phyloP scores from a whole-genome alignment of 2,797 vertebrate genomes.

The Centroberyx gerrardi region DNA sequence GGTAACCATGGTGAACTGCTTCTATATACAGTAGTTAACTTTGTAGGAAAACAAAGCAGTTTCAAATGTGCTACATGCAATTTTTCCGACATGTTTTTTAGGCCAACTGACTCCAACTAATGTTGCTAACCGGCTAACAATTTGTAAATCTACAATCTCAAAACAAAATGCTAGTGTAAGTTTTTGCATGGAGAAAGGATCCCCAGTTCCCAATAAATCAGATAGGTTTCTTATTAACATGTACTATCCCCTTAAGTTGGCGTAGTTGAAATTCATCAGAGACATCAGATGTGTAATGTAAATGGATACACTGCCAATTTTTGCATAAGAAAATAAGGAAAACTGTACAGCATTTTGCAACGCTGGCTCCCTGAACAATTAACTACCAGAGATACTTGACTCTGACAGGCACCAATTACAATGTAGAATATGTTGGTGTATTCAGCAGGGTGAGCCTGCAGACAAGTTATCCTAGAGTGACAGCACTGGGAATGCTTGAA shows the following conservation, averaged over 20 bases:
- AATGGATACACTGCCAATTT: background rate
- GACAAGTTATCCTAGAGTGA: slow-evolving; percentile 74
- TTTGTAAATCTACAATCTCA: background rate
- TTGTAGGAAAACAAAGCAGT: too few species aligned
- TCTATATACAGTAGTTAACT: too few species aligned
- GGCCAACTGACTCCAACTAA: background rate
- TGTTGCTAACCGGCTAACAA: background rate
- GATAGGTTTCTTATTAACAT: background rate
- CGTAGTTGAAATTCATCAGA: slow-evolving; percentile 23
- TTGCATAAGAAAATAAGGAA: slow-evolving; percentile 41
- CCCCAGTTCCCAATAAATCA: slow-evolving; percentile 8
- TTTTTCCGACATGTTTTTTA: slow-evolving; percentile 19
- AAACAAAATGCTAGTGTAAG: slow-evolving; percentile 11
- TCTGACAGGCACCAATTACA: slow-evolving; percentile 76
- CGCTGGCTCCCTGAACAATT: slow-evolving; percentile 41
- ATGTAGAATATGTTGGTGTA: slow-evolving; percentile 65
- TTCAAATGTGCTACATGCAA: slow-evolving; percentile 4
- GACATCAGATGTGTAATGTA: too few species aligned
- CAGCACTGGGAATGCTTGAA: slow-evolving; percentile 65
- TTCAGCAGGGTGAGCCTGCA: slow-evolving; percentile 57
- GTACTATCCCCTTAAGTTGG: slow-evolving; percentile 3
- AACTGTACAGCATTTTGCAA: slow-evolving; percentile 37
- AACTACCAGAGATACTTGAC: slow-evolving; percentile 70
- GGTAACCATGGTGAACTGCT: too few species aligned
- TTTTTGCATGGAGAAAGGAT: too few species aligned